Conservation (phyloP, 2,888 invertebrate species). For the Mesorhabditis spiculigera region DNA sequence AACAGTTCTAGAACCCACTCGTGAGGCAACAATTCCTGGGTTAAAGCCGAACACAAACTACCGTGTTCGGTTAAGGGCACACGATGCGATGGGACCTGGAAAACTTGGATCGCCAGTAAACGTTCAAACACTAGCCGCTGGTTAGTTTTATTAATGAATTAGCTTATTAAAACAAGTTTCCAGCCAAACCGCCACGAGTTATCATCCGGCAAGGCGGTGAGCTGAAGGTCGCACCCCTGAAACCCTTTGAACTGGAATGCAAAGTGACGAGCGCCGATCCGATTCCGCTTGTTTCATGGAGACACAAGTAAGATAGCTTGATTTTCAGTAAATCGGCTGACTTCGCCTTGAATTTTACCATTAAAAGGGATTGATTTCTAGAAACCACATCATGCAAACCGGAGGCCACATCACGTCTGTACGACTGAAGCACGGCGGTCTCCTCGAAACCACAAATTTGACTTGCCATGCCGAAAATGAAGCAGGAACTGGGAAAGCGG, state of each 20-base stretch:
- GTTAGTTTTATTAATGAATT: constrained; percentile 10
- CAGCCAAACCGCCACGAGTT: constrained; percentile 50
- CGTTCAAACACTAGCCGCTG: constrained; percentile 47
- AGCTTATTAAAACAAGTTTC: constrained; percentile 6
- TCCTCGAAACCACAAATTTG: constrained; percentile 48
- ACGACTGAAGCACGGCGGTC: constrained; percentile 29
- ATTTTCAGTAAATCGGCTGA: background rate
- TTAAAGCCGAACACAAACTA: constrained; percentile 51
- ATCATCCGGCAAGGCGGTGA: constrained; percentile 53
- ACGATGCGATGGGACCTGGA: constrained; percentile 53
- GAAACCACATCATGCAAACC: constrained; percentile 37
- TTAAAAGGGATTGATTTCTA: background rate
- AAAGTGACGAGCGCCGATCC: constrained; percentile 55
- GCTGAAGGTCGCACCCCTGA: constrained; percentile 45
- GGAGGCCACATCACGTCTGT: background rate
- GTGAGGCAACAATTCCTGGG: constrained; percentile 41
- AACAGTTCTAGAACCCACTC: constrained; percentile 37
- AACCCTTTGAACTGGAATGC: constrained; percentile 48
- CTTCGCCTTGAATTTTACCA: background rate
- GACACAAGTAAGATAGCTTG: constrained; percentile 36
- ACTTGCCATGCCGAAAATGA: constrained; percentile 56
- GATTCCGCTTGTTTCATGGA: constrained; percentile 45
- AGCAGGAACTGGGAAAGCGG: constrained; percentile 37
- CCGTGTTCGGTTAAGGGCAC: constrained; percentile 51
- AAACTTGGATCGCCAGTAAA: constrained; percentile 51